phyloP scores from a whole-genome alignment of 2,888 invertebrate genomes.

The Drosophila tripunctata region DNA sequence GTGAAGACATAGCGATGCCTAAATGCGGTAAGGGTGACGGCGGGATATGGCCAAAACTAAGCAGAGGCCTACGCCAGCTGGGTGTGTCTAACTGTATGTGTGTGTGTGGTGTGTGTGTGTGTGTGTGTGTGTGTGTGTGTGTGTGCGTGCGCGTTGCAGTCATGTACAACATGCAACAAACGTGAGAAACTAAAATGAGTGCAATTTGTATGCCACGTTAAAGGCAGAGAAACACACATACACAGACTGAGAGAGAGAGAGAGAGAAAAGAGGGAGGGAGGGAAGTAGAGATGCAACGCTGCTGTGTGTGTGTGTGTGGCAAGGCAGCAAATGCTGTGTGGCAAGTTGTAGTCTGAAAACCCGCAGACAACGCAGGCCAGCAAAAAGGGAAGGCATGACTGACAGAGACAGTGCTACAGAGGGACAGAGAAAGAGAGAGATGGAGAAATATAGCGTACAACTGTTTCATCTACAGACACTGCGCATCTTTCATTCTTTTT shows the following conservation, averaged over 20 bases:
- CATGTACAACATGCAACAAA: slow-evolving; percentile 76
- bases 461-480: slow-evolving; percentile 25
- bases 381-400: neutral
- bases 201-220: slow-evolving; percentile 79
- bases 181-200: slow-evolving; percentile 81
- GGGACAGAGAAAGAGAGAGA: neutral
- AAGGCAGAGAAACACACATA: slow-evolving; percentile 31
- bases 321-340: slow-evolving; percentile 4
- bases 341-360: slow-evolving; percentile 6
- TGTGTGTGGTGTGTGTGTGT: slow-evolving; percentile 58
- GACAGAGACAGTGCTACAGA: neutral
- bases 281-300: neutral
- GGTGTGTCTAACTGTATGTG: slow-evolving; percentile 33
- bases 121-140: slow-evolving; percentile 37
- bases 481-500: slow-evolving; percentile 52
- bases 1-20: slow-evolving; percentile 7
- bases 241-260: neutral
- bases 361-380: slow-evolving; percentile 15
- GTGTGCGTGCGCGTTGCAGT: slow-evolving; percentile 76
- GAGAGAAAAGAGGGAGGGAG: neutral
- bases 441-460: neutral
- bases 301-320: slow-evolving; percentile 12
- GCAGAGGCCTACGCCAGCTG: slow-evolving; percentile 37
- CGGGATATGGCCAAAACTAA: slow-evolving; percentile 40
- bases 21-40: neutral